A percentile compares a stretch with the other conserved stretches of the same genome.
Evolutionary conservation across 2,797 vertebrate genomes (phyloP).

Genomic region (Premnoplex brunnescens): DNA sequence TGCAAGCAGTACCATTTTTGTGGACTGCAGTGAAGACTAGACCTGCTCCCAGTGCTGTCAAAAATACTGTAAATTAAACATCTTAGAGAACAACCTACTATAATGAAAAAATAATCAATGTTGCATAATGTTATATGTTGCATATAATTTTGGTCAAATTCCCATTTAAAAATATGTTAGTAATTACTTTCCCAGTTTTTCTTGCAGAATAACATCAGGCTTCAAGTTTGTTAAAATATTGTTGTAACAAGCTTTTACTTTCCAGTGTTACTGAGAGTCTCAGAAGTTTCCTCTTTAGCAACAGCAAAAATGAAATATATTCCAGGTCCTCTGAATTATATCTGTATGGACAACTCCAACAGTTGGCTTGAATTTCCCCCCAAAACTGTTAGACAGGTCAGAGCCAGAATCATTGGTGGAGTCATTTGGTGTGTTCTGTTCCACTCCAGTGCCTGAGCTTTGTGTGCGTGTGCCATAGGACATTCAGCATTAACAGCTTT

Average conservation of each 20-base stretch:
- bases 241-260: not conserved
- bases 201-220: not conserved
- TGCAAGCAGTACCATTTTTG: not conserved
- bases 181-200: not conserved
- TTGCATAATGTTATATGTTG: not conserved
- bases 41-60: not conserved
- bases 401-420: not conserved
- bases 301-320: not conserved
- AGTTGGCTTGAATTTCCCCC: not conserved
- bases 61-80: not conserved
- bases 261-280: not conserved
- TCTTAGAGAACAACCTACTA: not conserved
- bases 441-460: not conserved
- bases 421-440: not conserved
- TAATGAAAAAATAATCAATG: not conserved
- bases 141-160: not conserved
- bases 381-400: not conserved
- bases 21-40: not conserved
- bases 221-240: not conserved
- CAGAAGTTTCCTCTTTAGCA: not conserved
- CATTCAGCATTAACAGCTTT: not conserved
- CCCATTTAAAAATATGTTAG: not conserved
- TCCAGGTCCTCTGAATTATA: not conserved
- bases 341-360: not conserved
- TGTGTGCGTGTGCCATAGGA: not conserved